phyloP scores from a whole-genome alignment of 2,113 vertebrate species.

The Neodon shergylaensis region DNA sequence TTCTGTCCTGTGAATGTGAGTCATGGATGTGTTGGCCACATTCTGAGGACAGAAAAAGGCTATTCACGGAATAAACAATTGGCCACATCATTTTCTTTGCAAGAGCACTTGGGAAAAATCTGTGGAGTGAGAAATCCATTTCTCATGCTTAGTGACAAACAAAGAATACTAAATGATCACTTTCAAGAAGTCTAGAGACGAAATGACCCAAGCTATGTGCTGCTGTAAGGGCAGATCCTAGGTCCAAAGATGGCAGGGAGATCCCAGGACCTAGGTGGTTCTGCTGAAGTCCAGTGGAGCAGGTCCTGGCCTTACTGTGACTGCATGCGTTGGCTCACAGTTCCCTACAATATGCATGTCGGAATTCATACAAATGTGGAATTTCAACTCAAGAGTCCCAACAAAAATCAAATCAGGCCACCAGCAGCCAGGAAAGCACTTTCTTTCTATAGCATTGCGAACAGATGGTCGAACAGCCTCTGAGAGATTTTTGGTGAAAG shows the following conservation, averaged over 20 bases:
- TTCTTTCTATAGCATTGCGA: constrained; percentile 76
- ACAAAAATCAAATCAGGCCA: constrained; percentile 73
- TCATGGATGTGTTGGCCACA: constrained; percentile 66
- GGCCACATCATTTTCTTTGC: constrained; percentile 67
- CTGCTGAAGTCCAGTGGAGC: neutral
- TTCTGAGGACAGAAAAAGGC: constrained; percentile 72
- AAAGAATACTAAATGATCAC: neutral
- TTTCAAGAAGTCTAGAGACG: neutral
- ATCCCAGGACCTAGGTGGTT: neutral
- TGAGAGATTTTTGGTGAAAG: constrained; percentile 74
- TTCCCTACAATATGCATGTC: neutral
- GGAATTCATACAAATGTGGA: constrained; percentile 49
- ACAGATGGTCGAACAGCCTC: constrained; percentile 79
- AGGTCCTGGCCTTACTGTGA: neutral
- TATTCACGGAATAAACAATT: constrained; percentile 70
- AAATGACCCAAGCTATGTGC: neutral
- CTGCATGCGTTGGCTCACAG: neutral
- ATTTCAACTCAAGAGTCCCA: constrained; percentile 64
- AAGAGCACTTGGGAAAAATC: constrained; percentile 54
- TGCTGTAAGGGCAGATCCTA: neutral
- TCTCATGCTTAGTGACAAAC: constrained; percentile 62
- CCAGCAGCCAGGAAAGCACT: constrained; percentile 53
- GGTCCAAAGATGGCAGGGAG: neutral
- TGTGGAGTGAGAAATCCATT: constrained; percentile 47
- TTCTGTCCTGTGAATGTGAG: constrained; percentile 77